Base-by-base conservation (phyloP, 2,797 vertebrate species). In the Sebastiscus albofasciatus region DNA sequence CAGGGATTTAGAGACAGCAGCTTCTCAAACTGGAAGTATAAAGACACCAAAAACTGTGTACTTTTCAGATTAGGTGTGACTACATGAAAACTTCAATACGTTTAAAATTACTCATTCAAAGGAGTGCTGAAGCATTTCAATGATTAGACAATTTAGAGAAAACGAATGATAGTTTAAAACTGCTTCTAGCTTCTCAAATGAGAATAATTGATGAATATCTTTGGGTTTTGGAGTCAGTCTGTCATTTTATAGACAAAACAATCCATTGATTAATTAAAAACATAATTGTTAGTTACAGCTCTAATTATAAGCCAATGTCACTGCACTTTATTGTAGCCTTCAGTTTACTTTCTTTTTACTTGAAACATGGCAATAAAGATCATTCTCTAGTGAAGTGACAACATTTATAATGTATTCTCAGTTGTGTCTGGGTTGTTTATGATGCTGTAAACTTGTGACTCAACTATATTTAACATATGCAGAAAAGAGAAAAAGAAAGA, bases 1-100 rank as follows among this genome's bases (percentile, higher is more conserved):
- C 46, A 60, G 46, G 69, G 66, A 67, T 81, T 86, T 81, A 64
- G 27, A 60, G 59, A 52, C 27, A 66, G 36, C 20, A 67, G n/a
- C 12, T n/a, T 74, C 39, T 71, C 49, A 14, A 75, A 24, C 22
- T 60, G 33, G 29, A 76, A 24, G 4, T 29, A 3, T 36, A 31
- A 81, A 79, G 18, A 33, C 72, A 67, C 33, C 14, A n/a, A 72
- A 5, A 52, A 36, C 12, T 22, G 59, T 56, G 14, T 58, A 9
- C 14, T 20, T 66, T 39, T 29, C 14, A 61, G 46, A 20, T 67
- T 6, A 62, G 24, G 4, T 26, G 31, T 61, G 20, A 42, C 52
- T 8, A 56, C 20, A 61, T 61, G 8, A 52, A 27, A 69, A 31
- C n/a, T 64, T 73, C 49, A 34, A 10, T 8, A 56, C n/a, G 18